Percentiles rank a stretch among this genome's conserved stretches.
Evolutionary conservation across 64 coral and sea anemone genomes (phyloP).

Genomic region (Pachyseris speciosa): DNA sequence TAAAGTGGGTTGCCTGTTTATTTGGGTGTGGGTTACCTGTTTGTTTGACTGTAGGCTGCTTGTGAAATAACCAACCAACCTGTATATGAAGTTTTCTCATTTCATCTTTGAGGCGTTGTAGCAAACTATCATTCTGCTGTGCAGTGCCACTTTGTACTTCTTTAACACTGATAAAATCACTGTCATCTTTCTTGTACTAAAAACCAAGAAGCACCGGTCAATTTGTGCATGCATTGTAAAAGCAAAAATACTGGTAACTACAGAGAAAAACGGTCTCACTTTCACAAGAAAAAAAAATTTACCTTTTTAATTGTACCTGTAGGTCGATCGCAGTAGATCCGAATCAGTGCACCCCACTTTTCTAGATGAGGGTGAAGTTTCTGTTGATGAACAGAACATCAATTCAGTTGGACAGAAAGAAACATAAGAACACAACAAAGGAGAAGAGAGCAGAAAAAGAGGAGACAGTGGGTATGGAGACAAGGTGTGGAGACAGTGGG

Average conservation of each 20-base stretch:
- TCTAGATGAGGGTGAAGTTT: slow-evolving; percentile 87
- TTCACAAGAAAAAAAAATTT: not conserved
- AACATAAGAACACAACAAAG: too few relatives aligned
- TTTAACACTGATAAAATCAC: not conserved
- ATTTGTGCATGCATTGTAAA: too few relatives aligned
- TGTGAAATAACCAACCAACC: not conserved
- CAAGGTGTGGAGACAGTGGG: too few relatives aligned
- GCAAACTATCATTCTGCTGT: not conserved
- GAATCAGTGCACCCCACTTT: slow-evolving; percentile 84
- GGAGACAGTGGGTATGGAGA: too few relatives aligned
- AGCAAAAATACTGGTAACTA: too few relatives aligned
- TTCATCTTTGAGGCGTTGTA: slow-evolving; percentile 49
- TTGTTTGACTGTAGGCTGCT: not conserved
- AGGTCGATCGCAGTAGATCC: slow-evolving; percentile 92
- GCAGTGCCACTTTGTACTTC: not conserved
- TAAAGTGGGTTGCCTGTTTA: not conserved
- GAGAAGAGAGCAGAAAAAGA: not conserved
- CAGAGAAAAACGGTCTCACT: too few relatives aligned
- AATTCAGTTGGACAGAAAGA: not conserved
- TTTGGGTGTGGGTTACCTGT: not conserved
- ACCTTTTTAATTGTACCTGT: slow-evolving; percentile 80
- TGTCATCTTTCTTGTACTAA: slow-evolving; percentile 36
- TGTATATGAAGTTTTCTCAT: slow-evolving; percentile 46
- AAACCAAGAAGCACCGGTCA: too few relatives aligned
- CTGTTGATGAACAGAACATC: slow-evolving; percentile 37